These are phyloP conservation scores for Malurus cyaneus DNA, from an alignment of 2,113 vertebrate genomes.

Conservation along the genomic window DNA sequence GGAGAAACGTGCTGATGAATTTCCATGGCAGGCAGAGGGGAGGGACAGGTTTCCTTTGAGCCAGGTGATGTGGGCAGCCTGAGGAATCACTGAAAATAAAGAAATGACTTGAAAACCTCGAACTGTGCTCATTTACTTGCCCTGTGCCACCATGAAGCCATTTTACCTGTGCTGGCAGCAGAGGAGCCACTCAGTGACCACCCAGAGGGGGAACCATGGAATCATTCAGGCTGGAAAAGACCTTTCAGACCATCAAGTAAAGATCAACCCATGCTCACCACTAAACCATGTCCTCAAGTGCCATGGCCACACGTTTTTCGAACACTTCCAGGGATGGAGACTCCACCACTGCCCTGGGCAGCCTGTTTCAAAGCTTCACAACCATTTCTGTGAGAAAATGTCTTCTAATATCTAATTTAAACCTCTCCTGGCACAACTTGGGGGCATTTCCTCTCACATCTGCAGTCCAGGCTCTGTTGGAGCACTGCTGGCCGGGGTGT, in stretches of 20 bases:
- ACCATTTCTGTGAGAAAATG: neutral
- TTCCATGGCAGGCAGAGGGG: accelerated
- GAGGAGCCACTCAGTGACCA: neutral
- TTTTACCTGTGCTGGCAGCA: accelerated
- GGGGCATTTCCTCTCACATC: accelerated
- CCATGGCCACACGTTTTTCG: accelerated
- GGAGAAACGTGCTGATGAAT: neutral
- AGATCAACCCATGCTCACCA: neutral
- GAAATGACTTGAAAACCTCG: neutral
- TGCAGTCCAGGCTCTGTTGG: neutral
- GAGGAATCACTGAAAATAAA: neutral
- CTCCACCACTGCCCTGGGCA: neutral
- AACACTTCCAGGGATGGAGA: neutral
- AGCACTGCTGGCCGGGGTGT: neutral
- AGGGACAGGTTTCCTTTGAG: neutral
- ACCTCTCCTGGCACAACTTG: neutral
- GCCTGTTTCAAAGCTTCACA: neutral
- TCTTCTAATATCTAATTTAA: neutral
- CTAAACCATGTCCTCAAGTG: neutral
- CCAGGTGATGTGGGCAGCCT: neutral
- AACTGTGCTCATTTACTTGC: neutral
- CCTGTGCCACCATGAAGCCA: neutral
- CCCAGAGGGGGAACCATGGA: neutral
- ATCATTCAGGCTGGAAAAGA: neutral
- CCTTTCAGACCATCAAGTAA: neutral